Base-by-base conservation (phyloP, 35 echinoderm and acorn worm species). In the Patiria miniata region DNA sequence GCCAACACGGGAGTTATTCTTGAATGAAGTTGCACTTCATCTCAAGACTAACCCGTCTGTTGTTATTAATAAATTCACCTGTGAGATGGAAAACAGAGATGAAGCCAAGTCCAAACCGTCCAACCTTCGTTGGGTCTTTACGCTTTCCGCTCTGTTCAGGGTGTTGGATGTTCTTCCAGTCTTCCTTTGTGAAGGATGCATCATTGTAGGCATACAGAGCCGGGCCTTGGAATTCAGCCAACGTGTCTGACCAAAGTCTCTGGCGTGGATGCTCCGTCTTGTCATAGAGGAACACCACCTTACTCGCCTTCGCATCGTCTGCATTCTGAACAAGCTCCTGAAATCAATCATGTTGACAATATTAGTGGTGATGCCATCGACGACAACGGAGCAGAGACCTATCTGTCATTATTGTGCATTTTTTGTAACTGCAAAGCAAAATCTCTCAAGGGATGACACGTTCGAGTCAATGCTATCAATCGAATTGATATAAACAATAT, bases 281-380 rank as follows among this genome's bases (percentile, higher is more conserved):
- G 68, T 97, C 94, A 69, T 93, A 97, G 21, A 97, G 44, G 52
- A 97, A 93, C 59, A 86, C 91, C 28, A 97, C 90, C 16, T 81
- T 81, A 7, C 42, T 51, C 1, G 95, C 95, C 22, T 91, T 85
- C 1, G 95, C 95, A 79, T 97, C 95, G 32, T 97, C 95, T 10
- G 95, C 95, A 86, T 97, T 97, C 81, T 97, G 95, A 22, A 94
- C 57, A 40, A 94, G 78, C 81, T 94, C 93, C 93, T 93, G 82
- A 7, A 82, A 51, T 28, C 42, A 47, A 47, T 47, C 4, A 47
- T 47, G 42, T 47, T 47, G n/a, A n/a, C n/a, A n/a, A n/a, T n/a
- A n/a, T n/a, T n/a, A n/a, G n/a, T n/a, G n/a, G n/a, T n/a, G n/a
- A n/a, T n/a, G n/a, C n/a, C n/a, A n/a, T n/a, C n/a, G n/a, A n/a